Conservation (phyloP, 2,888 invertebrate species). For the Xestia xanthographa region DNA sequence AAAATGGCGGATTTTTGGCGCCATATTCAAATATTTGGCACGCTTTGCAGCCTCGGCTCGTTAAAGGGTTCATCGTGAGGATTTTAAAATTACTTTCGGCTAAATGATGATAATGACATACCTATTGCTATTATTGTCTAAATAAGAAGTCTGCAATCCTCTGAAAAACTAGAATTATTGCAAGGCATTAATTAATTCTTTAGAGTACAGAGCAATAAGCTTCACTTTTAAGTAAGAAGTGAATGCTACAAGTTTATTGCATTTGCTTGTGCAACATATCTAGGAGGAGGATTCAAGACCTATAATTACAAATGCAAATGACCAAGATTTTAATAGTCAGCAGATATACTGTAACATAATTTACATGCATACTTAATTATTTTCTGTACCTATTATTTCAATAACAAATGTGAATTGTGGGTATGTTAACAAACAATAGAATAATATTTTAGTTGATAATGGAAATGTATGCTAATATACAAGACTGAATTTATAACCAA, state of each 20-base stretch:
- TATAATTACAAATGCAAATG: slow-evolving; percentile 3
- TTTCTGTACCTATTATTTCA: slow-evolving; percentile 5
- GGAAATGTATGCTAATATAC: slow-evolving; percentile 29
- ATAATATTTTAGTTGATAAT: slow-evolving; percentile 9
- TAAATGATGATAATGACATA: too few species aligned
- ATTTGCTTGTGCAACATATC: background rate
- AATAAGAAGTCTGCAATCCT: background rate
- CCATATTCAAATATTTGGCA: too few species aligned
- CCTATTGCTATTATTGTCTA: background rate
- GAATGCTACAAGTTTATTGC: background rate
- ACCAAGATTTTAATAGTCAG: background rate
- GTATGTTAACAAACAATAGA: slow-evolving; percentile 12
- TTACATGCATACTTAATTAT: slow-evolving; percentile 23
- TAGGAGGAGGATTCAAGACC: background rate
- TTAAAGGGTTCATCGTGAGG: too few species aligned
- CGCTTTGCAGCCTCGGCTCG: too few species aligned
- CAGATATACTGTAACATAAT: background rate
- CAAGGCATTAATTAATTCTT: background rate
- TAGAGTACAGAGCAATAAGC: background rate
- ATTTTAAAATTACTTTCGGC: too few species aligned
- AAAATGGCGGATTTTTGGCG: too few species aligned
- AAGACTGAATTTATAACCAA: slow-evolving; percentile 4
- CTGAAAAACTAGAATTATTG: background rate
- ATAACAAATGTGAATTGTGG: background rate
- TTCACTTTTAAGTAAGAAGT: background rate